Conservation (phyloP, 2,888 invertebrate species). For the Caenorhabditis panamensis region DNA sequence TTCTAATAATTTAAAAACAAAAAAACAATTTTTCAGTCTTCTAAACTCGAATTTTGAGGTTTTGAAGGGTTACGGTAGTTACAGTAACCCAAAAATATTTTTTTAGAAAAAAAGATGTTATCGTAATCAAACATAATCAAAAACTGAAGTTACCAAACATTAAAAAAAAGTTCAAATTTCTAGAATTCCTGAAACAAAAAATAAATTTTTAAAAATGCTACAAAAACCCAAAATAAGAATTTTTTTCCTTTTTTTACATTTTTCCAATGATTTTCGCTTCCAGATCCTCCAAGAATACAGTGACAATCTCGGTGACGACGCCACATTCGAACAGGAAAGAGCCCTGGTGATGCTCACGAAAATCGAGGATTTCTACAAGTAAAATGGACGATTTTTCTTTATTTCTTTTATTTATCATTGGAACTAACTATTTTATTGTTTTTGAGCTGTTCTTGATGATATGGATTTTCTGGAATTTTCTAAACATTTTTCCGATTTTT, state of each 20-base stretch:
- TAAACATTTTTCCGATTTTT: background rate
- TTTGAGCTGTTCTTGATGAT: background rate
- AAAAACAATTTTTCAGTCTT: no score
- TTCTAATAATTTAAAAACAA: no score
- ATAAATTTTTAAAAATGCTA: no score
- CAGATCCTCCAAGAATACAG: constrained; percentile 69
- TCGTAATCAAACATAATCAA: no score
- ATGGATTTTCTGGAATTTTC: background rate
- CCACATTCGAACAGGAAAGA: constrained; percentile 61
- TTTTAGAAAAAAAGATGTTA: no score
- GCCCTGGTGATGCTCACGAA: constrained; percentile 60
- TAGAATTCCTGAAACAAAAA: no score
- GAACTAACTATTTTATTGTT: background rate
- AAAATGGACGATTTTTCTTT: constrained; percentile 9
- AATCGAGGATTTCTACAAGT: constrained; percentile 31
- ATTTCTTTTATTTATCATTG: background rate
- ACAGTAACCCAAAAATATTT: background rate
- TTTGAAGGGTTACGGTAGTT: no score
- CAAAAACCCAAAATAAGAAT: background rate
- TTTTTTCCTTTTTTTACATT: constrained; percentile 2
- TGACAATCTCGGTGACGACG: constrained; percentile 70
- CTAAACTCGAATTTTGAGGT: no score
- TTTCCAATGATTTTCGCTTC: constrained; percentile 19
- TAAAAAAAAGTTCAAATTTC: background rate
- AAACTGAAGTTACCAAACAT: no score